Conservation (phyloP, 2,113 vertebrate genomes). For the Leptosomus discolor region DNA sequence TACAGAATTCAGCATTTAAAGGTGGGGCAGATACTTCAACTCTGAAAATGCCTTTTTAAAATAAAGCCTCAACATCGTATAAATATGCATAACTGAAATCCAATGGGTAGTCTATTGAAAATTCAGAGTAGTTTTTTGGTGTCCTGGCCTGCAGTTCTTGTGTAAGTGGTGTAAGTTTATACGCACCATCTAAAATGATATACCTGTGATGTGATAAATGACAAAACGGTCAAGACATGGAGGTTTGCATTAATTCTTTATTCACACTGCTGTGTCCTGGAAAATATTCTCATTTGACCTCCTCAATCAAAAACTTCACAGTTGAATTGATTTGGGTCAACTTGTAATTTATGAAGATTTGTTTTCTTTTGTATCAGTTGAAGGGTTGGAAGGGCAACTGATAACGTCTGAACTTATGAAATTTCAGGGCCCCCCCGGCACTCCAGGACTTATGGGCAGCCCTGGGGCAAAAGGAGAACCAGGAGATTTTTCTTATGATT, state of each 20-base stretch:
- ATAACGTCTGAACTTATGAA: background rate
- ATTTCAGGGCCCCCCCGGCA: constrained; percentile 81
- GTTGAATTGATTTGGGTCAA: background rate
- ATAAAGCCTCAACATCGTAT: background rate
- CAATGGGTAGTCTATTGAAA: background rate
- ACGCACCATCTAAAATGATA: background rate
- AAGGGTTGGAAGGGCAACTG: background rate
- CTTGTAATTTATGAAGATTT: background rate
- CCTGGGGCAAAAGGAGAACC: constrained; percentile 91
- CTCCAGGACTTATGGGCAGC: constrained; percentile 81
- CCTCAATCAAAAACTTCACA: background rate
- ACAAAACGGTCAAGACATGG: background rate
- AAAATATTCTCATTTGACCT: background rate
- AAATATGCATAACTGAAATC: background rate
- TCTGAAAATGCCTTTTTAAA: background rate
- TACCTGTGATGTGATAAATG: background rate
- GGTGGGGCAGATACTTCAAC: background rate
- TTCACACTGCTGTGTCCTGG: background rate
- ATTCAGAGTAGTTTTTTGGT: background rate
- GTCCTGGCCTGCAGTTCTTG: background rate
- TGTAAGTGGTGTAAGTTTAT: background rate
- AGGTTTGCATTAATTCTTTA: background rate
- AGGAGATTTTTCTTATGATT: constrained; percentile 83
- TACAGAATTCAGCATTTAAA: background rate
- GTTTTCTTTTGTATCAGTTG: background rate